Conservation (phyloP, 2,888 invertebrate species). For the Ormyrus thymus region DNA sequence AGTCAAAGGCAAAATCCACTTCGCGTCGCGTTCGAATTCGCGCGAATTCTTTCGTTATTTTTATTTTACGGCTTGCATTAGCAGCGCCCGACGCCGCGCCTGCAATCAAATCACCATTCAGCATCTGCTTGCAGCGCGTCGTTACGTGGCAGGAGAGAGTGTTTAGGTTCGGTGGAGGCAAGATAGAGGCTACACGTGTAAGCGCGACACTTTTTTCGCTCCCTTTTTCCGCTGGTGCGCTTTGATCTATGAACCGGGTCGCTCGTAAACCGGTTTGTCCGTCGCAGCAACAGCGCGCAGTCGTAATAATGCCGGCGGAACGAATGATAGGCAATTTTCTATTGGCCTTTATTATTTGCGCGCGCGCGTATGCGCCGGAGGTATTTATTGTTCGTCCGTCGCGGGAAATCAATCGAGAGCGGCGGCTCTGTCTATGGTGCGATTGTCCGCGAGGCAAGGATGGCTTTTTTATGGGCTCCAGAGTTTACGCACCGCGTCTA, state of each 20-base stretch:
- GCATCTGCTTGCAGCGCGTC: constrained; percentile 22
- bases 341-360: constrained; percentile 42
- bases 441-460: background rate
- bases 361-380: background rate
- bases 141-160: background rate
- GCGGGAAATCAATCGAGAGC: constrained; percentile 36
- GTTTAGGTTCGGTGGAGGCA: constrained; percentile 16
- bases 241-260: constrained; percentile 50
- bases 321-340: constrained; percentile 41
- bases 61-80: too few relatives aligned
- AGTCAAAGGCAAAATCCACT: constrained; percentile 14
- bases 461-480: background rate
- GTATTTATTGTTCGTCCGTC: constrained; percentile 25
- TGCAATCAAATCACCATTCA: constrained; percentile 23
- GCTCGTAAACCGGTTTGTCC: constrained; percentile 50
- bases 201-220: constrained; percentile 30
- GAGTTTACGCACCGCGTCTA: constrained; percentile 6
- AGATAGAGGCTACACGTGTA: constrained; percentile 13
- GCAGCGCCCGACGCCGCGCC: background rate
- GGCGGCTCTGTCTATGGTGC: background rate
- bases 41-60: too few relatives aligned
- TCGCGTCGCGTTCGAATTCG: constrained; percentile 5
- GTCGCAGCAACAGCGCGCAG: background rate
- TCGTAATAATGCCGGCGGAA: constrained; percentile 39
- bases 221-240: background rate